Conservation (phyloP, 2,888 invertebrate species). For the Drosophila meridionalis region DNA sequence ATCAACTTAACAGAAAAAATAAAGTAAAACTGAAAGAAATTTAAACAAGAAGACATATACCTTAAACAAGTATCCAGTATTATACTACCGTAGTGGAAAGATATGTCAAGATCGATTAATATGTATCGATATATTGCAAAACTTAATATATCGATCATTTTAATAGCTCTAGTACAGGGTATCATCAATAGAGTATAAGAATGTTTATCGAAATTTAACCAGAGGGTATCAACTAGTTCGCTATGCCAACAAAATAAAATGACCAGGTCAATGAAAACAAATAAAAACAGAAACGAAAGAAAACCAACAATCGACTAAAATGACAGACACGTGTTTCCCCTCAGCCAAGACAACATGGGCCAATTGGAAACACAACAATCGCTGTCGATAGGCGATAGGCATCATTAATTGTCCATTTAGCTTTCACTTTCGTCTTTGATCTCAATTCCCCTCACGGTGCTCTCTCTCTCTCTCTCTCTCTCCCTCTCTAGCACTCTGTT, state of each 20-base stretch:
- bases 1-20: too few species aligned
- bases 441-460: constrained; percentile 7
- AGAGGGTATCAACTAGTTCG: neutral
- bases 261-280: neutral
- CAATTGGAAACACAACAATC: constrained; percentile 35
- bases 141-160: neutral
- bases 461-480: neutral
- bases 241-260: constrained; percentile 3
- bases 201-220: too few species aligned
- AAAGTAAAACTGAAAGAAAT: too few species aligned
- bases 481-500: neutral
- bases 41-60: too few species aligned
- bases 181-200: neutral
- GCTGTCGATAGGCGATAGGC: constrained; percentile 38
- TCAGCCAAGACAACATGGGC: constrained; percentile 7
- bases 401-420: constrained; percentile 52
- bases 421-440: constrained; percentile 52
- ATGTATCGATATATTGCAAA: neutral
- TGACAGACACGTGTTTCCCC: constrained; percentile 41
- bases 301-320: constrained; percentile 24
- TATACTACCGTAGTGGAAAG: too few species aligned
- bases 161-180: neutral
- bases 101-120: neutral
- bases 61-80: too few species aligned
- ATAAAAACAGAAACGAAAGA: neutral